Percentiles rank a stretch among this genome's conserved stretches.
Conservation (phyloP, 1,140 invertebrate genomes). For the Eueides isabella region DNA sequence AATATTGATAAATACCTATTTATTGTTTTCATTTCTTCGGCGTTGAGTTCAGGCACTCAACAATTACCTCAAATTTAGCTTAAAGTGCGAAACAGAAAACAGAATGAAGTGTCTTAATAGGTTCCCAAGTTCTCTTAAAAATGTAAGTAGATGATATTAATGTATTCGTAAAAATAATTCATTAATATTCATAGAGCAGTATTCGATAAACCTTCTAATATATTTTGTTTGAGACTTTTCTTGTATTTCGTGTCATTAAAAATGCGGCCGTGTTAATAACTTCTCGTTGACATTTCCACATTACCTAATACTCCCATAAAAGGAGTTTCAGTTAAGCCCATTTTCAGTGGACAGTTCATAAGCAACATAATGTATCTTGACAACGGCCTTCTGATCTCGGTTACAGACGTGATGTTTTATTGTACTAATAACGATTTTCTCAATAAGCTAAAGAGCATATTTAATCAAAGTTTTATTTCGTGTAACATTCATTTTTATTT, state of each 20-base stretch:
- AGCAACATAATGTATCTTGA: conserved; percentile 13
- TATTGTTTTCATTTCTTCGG: too few species aligned
- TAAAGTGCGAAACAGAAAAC: too few species aligned
- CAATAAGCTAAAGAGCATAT: not conserved
- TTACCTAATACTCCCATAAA: conserved; percentile 2
- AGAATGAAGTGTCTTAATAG: too few species aligned
- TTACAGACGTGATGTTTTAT: conserved; percentile 1
- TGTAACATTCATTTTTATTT: too few species aligned
- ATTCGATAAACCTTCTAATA: too few species aligned
- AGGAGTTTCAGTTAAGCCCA: conserved; percentile 18
- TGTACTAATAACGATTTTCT: not conserved
- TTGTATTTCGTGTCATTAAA: not conserved
- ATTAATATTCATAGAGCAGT: not conserved
- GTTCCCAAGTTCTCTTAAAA: too few species aligned
- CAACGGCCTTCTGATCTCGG: conserved; percentile 22
- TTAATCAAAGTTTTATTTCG: not conserved
- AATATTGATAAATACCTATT: too few species aligned
- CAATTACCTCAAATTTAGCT: too few species aligned
- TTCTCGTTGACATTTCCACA: not conserved
- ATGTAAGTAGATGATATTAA: too few species aligned
- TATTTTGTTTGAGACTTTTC: not conserved
- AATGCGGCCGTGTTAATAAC: not conserved
- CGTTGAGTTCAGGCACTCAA: too few species aligned
- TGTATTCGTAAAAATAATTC: not conserved
- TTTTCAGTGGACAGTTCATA: conserved; percentile 12